These are phyloP conservation scores for Zaprionus davidi DNA, from an alignment of 1,140 invertebrate genomes.

Conservation along the genomic window DNA sequence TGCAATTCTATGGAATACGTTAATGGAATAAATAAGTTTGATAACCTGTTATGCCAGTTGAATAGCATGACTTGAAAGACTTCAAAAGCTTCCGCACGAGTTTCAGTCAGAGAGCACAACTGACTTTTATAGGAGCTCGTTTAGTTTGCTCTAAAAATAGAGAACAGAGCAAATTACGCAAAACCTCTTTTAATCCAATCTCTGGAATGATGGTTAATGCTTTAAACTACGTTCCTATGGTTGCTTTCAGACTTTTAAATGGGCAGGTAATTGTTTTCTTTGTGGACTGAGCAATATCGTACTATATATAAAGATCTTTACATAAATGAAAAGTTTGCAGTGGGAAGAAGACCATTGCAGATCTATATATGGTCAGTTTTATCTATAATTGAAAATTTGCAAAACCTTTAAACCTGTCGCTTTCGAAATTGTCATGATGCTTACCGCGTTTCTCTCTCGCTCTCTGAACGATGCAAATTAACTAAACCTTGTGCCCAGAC, in stretches of 20 bases:
- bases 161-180: background rate
- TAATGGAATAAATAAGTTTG: background rate
- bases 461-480: slow-evolving; percentile 37
- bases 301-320: background rate
- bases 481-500: slow-evolving; percentile 23
- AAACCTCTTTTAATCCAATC: background rate
- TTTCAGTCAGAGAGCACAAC: background rate
- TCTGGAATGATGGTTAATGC: background rate
- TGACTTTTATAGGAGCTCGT: background rate
- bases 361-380: background rate
- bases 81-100: background rate
- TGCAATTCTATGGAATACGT: background rate
- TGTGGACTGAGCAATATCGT: background rate
- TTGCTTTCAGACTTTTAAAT: background rate
- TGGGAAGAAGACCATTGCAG: background rate
- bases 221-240: background rate
- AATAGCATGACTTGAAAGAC: background rate
- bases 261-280: background rate
- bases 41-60: slow-evolving; percentile 1
- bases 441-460: background rate
- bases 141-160: slow-evolving; percentile 3
- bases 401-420: background rate
- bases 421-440: slow-evolving; percentile 1
- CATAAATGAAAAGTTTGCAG: background rate
- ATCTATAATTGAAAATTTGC: background rate